Evolutionary conservation across 2,113 vertebrate species (phyloP).

Genomic region (Mastomys coucha): DNA sequence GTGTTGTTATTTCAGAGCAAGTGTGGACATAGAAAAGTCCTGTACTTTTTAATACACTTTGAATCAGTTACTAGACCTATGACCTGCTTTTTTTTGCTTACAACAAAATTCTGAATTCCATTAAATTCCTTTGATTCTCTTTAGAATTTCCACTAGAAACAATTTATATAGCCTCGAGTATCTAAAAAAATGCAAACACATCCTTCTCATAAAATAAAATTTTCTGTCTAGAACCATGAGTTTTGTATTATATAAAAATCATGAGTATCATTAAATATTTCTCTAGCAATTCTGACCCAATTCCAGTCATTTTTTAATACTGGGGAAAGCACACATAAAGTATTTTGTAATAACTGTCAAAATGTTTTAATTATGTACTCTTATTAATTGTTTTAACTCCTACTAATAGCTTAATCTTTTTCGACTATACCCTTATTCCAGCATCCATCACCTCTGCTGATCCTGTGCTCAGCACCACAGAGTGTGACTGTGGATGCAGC

Average conservation of each 20-base stretch:
- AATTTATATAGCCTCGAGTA: not conserved
- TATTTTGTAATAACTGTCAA: not conserved
- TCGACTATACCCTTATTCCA: not conserved
- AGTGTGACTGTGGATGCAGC: not conserved
- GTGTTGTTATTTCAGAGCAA: too few species aligned
- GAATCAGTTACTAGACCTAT: not conserved
- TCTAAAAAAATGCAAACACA: constrained; percentile 6
- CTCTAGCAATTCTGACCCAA: constrained; percentile 14
- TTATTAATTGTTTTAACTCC: not conserved
- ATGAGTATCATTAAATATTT: not conserved
- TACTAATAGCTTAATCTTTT: not conserved
- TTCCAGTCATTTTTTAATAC: not conserved
- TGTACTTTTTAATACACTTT: not conserved
- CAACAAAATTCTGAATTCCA: not conserved
- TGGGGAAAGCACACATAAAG: not conserved
- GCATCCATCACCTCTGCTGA: not conserved
- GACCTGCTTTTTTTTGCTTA: not conserved
- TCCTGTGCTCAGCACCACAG: not conserved
- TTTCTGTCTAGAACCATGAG: not conserved
- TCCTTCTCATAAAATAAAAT: not conserved
- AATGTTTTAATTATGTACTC: not conserved
- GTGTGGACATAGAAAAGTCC: too few species aligned
- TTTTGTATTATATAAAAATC: not conserved
- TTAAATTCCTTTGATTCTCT: not conserved
- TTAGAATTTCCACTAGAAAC: constrained; percentile 18